A percentile compares a stretch with the other conserved stretches of the same genome.
Evolutionary conservation across 2,888 invertebrate species (phyloP).

Genomic region (Ferdinandea cuprea): DNA sequence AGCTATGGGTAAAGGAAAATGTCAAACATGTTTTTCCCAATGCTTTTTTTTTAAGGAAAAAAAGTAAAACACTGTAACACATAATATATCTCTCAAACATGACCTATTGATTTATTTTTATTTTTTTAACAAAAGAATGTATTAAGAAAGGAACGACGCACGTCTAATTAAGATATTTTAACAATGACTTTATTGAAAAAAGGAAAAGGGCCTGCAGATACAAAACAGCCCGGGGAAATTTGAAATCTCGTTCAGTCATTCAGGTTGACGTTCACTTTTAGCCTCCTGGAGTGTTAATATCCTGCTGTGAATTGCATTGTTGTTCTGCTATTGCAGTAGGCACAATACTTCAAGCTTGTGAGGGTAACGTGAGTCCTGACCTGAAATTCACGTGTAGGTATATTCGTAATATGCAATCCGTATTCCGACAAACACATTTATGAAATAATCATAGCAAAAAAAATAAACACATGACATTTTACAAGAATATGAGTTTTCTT

Average conservation of each 20-base stretch:
- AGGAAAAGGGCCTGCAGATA: conserved; percentile 53
- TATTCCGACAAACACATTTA: neutral
- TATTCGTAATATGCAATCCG: conserved; percentile 14
- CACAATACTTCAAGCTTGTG: conserved; percentile 19
- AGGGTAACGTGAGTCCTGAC: conserved; percentile 42
- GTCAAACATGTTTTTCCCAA: conserved; percentile 27
- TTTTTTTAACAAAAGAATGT: conserved; percentile 27
- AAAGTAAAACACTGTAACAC: conserved; percentile 4
- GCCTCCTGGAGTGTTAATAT: conserved; percentile 65
- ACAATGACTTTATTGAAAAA: conserved; percentile 21
- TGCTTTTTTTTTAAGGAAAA: conserved; percentile 30
- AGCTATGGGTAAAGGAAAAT: conserved; percentile 22
- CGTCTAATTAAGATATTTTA: conserved; percentile 55
- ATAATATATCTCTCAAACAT: conserved; percentile 33
- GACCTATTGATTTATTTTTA: conserved; percentile 41
- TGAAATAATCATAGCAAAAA: conserved; percentile 1
- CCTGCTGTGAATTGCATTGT: conserved; percentile 62
- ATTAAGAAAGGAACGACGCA: conserved; percentile 56
- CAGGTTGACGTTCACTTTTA: conserved; percentile 59
- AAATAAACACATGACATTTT: conserved; percentile 13
- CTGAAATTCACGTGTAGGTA: conserved; percentile 30
- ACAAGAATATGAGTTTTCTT: neutral
- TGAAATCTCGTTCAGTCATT: conserved; percentile 64
- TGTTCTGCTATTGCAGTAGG: conserved; percentile 36
- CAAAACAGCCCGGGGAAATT: conserved; percentile 69